Evolutionary conservation across 2,797 vertebrate species (phyloP), one percentile per base, ranked within the genome.

Genomic region (Sphenopsis melanotis): DNA sequence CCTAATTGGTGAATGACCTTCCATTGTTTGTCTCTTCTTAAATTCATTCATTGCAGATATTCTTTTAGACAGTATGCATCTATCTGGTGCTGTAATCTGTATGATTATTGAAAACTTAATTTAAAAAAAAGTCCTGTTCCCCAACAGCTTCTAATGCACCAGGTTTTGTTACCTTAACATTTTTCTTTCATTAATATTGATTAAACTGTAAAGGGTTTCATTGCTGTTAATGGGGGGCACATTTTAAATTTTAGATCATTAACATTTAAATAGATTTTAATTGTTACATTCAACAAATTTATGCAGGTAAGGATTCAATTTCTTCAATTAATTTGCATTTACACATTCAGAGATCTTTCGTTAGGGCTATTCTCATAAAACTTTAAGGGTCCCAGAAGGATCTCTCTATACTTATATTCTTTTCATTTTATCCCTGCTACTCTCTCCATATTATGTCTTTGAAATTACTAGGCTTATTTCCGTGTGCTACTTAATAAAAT

Each of bases 151-250:
- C 90, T 94, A 93, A 83, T 90, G 65, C 56, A 82, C 63, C 77
- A 80, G 80, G 68, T 97, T 96, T 96, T 95, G 70, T 96, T 96
- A 91, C 93, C 64, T 96, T 93, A 95, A 86, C 63, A 24, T 94
- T 93, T 94, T 94, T 88, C 70, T 94, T 19, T 93, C 86, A 83
- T 96, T 96, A 96, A 94, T 96, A 96, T 97, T 94, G 90, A 96
- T 97, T 97, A 93, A 92, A 89, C 81, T 90, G 90, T 95, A 95
- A 85, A 82, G 50, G 41, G 50, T 79, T 96, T 88, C 30, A 41
- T 86, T 96, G 89, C 65, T 72, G 53, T 82, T 96, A 90, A 93
- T 93, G 66, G 49, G 63, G 91, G 63, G 47, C 69, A 79, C 74
- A n/a, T 90, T 97, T 93, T 89, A 97, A 96, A 95, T 76, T 85